Conservation (phyloP, 2,797 vertebrate species). For the Amazona ochrocephala region DNA sequence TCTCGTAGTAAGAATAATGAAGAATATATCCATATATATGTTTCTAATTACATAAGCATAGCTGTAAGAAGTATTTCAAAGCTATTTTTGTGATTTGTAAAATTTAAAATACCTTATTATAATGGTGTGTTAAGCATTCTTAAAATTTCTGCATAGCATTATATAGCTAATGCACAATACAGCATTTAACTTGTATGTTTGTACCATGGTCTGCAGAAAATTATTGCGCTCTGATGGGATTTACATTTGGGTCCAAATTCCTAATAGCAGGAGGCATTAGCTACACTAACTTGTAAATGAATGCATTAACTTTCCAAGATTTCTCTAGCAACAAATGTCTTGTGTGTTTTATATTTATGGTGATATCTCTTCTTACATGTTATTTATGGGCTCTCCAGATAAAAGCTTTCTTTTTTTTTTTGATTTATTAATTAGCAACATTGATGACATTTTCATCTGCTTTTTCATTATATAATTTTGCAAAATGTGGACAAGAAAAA, state of each 20-base stretch:
- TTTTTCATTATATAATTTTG: not conserved
- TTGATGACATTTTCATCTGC: not conserved
- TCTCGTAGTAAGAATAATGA: not conserved
- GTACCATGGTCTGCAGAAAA: not conserved
- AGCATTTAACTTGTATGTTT: not conserved
- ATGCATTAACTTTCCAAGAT: not conserved
- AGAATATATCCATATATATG: not conserved
- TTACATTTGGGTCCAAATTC: not conserved
- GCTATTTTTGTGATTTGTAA: not conserved
- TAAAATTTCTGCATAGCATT: not conserved
- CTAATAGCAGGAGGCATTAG: not conserved
- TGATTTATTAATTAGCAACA: not conserved
- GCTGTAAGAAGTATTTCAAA: not conserved
- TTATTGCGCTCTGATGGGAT: not conserved
- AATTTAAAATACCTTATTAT: not conserved
- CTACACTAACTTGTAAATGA: not conserved
- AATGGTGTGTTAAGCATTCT: not conserved
- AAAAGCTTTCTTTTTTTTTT: not conserved
- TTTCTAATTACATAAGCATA: not conserved
- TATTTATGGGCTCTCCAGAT: not conserved
- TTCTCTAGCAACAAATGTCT: not conserved
- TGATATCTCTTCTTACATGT: rapidly evolving
- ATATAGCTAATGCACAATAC: not conserved
- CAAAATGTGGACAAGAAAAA: not conserved
- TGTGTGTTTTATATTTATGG: not conserved